Evolutionary conservation across 2,888 invertebrate species (phyloP).

Genomic region (Abrostola triplasia): DNA sequence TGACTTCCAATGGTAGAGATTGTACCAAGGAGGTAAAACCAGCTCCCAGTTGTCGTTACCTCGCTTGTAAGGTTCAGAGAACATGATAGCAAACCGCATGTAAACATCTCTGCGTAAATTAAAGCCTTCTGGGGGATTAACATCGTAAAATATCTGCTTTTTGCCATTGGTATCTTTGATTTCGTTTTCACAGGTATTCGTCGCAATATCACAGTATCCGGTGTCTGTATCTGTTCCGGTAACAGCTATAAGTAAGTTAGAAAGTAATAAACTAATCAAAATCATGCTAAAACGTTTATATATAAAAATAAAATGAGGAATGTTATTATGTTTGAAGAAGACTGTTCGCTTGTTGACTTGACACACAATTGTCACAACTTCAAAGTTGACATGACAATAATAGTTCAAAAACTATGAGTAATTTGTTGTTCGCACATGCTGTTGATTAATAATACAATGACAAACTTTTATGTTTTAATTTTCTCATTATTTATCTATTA

Average conservation of each 20-base stretch:
- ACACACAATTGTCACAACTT: neutral
- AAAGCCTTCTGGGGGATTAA: conserved; percentile 98
- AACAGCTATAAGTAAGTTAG: conserved; percentile 42
- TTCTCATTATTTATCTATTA: no score
- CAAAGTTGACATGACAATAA: no score
- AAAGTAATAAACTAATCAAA: conserved; percentile 34
- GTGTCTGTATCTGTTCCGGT: conserved; percentile 39
- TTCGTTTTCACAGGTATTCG: conserved; percentile 48
- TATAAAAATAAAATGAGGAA: neutral
- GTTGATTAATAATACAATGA: no score
- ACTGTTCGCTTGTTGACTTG: conserved; percentile 6
- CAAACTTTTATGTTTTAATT: no score
- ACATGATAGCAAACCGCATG: conserved; percentile 95
- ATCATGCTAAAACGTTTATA: conserved; percentile 37
- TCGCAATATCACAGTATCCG: conserved; percentile 56
- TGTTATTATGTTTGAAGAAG: conserved; percentile 1
- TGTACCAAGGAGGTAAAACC: conserved; percentile 97
- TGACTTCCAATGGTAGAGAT: conserved; percentile 96
- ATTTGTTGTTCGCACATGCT: no score
- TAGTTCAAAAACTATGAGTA: no score
- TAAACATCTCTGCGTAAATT: conserved; percentile 98
- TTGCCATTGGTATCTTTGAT: conserved; percentile 18
- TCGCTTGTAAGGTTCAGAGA: conserved; percentile 90
- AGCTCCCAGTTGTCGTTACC: conserved; percentile 87
- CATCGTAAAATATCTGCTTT: conserved; percentile 96